Percentiles rank a stretch among this genome's conserved stretches.
These are phyloP conservation scores for Fratercula arctica DNA, from an alignment of 2,797 vertebrate genomes.

Conservation along the genomic window DNA sequence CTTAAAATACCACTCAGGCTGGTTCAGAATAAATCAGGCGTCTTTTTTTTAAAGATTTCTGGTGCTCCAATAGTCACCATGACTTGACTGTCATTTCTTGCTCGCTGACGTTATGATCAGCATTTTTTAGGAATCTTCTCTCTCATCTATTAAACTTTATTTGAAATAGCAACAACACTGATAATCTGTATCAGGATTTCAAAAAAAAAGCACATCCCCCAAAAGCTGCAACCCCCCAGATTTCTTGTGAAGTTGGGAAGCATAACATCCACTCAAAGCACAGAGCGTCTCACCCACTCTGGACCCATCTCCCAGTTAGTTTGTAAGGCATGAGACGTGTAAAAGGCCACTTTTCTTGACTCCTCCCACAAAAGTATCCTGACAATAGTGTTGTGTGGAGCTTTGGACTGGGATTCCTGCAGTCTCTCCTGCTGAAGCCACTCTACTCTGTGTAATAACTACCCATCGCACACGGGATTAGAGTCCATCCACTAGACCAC, in stretches of 20 bases:
- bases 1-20: background rate
- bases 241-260: background rate
- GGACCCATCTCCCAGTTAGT: background rate
- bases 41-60: background rate
- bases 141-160: background rate
- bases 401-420: background rate
- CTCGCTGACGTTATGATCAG: background rate
- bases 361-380: background rate
- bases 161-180: background rate
- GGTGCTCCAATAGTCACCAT: background rate
- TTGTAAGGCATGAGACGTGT: fast-evolving
- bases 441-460: background rate
- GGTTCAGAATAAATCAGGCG: background rate
- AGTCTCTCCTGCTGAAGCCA: background rate
- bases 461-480: fast-evolving
- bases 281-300: background rate
- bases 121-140: background rate
- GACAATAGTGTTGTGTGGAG: background rate
- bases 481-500: background rate
- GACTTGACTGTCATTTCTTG: background rate
- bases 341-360: background rate
- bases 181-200: background rate
- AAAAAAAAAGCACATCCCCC: fast-evolving
- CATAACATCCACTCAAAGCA: background rate
- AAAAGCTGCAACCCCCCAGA: background rate